Percentiles rank a stretch among this genome's conserved stretches.
These are phyloP conservation scores for Thamnophis elegans DNA, from an alignment of 2,797 vertebrate genomes.

Conservation along the genomic window DNA sequence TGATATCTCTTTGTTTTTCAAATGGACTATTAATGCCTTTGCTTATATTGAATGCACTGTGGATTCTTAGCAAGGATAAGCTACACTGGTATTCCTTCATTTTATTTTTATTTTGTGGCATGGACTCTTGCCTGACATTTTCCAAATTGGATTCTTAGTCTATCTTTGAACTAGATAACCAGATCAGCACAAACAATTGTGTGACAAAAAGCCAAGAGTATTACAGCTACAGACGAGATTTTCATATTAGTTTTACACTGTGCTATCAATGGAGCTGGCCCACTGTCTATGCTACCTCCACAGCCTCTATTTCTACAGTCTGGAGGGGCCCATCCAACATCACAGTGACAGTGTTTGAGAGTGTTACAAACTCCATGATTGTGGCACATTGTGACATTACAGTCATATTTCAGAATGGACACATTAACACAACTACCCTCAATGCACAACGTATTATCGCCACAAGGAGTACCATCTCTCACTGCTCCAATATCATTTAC, in stretches of 20 bases:
- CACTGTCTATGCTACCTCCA: conserved; percentile 73
- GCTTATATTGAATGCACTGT: not conserved
- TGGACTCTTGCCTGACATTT: not conserved
- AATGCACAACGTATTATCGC: conserved; percentile 52
- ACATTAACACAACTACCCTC: conserved; percentile 38
- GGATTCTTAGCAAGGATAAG: not conserved
- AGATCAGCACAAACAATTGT: not conserved
- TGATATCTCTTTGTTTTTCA: not conserved
- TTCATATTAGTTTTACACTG: not conserved
- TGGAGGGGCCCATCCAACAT: conserved; percentile 66
- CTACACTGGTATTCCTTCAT: not conserved
- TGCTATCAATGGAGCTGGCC: conserved; percentile 51
- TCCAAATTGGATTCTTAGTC: not conserved
- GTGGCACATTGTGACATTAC: conserved; percentile 45
- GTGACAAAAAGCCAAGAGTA: fast-evolving
- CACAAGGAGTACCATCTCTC: conserved; percentile 59
- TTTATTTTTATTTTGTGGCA: not conserved
- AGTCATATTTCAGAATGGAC: conserved; percentile 43
- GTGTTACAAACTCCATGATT: conserved; percentile 68
- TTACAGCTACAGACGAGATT: not conserved
- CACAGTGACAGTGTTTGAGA: conserved; percentile 71
- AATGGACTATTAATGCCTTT: not conserved
- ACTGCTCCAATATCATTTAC: conserved; percentile 61
- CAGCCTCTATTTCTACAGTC: conserved; percentile 55
- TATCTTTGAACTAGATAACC: not conserved